Evolutionary conservation across 2,797 vertebrate genomes (phyloP), one percentile per base, ranked within the genome.

Genomic region (Acanthurus leucopareius): DNA sequence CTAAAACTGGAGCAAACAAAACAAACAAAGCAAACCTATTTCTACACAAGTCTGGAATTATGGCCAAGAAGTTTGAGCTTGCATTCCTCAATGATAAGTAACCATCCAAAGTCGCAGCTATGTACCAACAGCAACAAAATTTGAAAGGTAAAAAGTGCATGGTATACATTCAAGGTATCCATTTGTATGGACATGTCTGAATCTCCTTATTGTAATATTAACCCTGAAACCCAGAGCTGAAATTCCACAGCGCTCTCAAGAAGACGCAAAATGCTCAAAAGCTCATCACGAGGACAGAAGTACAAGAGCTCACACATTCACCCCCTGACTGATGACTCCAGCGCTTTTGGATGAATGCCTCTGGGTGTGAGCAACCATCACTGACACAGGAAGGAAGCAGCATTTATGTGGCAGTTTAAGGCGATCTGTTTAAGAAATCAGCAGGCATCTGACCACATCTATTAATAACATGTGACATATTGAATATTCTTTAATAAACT

Each of bases 361-460:
- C 49, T 16, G 49, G 17, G 25, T 62, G 19, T 35, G 20, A 32
- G 42, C 77, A 77, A 82, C 49, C 28, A 75, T 22, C 77, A 69
- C 67, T 47, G 63, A 72, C 22, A 49, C 45, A 82, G 75, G 87
- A 79, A 87, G 73, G 66, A 80, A 77, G 74, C 61, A 32, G 20
- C 51, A 48, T 76, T 76, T 47, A 62, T 61, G 11, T 54, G 45
- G 54, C 73, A 49, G 65, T 58, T 60, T 61, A 70, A 88, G 72
- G 86, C 86, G 85, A 42, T 42, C 40, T 42, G 40, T 42, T 13
- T 42, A 13, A 42, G 56, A 72, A 22, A 67, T 77, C 58, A 75
- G 49, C 57, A 35, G 52, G 69, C 69, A 44, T 20, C 69, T 66
- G 63, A 67, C 69, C 69, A 69, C 28, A 61, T 63, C 14, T 57